Base-by-base conservation (phyloP, 2,797 vertebrate genomes). In the Microctenopoma lineatum region DNA sequence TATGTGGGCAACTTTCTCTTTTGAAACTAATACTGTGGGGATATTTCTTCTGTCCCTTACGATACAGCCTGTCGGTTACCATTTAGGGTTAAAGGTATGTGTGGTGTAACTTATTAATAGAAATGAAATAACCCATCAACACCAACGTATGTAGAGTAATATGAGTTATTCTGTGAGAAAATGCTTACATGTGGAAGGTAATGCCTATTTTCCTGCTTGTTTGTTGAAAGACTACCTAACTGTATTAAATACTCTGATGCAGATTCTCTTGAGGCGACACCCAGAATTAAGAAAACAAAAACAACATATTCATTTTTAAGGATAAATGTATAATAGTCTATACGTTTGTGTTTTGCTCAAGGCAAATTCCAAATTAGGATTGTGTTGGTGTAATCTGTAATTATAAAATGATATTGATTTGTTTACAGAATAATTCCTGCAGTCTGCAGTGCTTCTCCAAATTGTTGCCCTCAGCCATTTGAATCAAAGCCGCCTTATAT, bases 381-480 rank as follows among this genome's bases (percentile, higher is more conserved):
- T 11, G 3, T 26, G n/a, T 29, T 65, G 0, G 51, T 29, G 11
- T 46, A 39, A 47, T 29, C 5, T 26, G 8, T 53, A 15, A 59
- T 73, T 57, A 57, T 69, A 64, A 73, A 32, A 50, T n/a, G 7
- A 50, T 45, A 38, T 61, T 3, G 55, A 25, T 63, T 73, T 36
- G 3, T 80, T 65, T 52, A 55, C 14, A 54, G 39, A 3, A 46
- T 59, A 34, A 34, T 34, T 56, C 8, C 8, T 68, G 7, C 21
- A 21, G 21, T 55, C 48, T 25, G 21, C 15, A 12, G 38, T 3
- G 4, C 41, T 54, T 18, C 16, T 27, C n/a, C 18, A 51, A 21
- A 39, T 9, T 16, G 46, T 66, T 73, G 54, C 69, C n/a, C 27
- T 51, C 16, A 66, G 74, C 57, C 10, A 66, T 73, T 73, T 59